A percentile compares a stretch with the other conserved stretches of the same genome.
Conservation (phyloP, 2,888 invertebrate genomes). For the Sarcophaga variegata region DNA sequence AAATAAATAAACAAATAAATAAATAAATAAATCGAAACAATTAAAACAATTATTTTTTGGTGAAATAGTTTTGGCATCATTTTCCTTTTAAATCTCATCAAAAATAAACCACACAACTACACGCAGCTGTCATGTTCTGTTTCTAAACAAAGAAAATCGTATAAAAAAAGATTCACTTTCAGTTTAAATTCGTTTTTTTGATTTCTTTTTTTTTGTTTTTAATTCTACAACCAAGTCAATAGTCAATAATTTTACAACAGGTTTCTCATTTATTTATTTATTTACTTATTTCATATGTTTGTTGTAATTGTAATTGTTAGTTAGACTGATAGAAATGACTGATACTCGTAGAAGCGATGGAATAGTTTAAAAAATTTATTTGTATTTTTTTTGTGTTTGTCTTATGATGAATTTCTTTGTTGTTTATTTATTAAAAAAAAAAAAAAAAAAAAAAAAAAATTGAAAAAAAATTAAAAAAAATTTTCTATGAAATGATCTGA, state of each 20-base stretch:
- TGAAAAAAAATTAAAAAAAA: neutral
- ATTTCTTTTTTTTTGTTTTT: neutral
- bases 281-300: neutral
- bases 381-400: neutral
- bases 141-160: neutral
- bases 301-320: neutral
- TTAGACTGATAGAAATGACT: neutral
- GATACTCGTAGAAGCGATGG: no score
- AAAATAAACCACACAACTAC: neutral
- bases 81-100: slow-evolving; percentile 7
- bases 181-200: slow-evolving; percentile 19
- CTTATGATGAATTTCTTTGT: neutral
- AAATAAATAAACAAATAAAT: neutral
- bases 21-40: neutral
- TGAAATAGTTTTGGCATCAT: slow-evolving; percentile 52
- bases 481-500: neutral
- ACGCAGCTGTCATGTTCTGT: neutral
- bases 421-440: neutral
- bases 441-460: neutral
- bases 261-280: slow-evolving; percentile 26
- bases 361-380: no score
- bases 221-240: slow-evolving; percentile 19
- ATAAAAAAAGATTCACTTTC: slow-evolving; percentile 45
- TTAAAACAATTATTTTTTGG: slow-evolving; percentile 1
- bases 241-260: slow-evolving; percentile 44